Conservation (phyloP, 2,113 vertebrate species). For the Lampris incognitus region DNA sequence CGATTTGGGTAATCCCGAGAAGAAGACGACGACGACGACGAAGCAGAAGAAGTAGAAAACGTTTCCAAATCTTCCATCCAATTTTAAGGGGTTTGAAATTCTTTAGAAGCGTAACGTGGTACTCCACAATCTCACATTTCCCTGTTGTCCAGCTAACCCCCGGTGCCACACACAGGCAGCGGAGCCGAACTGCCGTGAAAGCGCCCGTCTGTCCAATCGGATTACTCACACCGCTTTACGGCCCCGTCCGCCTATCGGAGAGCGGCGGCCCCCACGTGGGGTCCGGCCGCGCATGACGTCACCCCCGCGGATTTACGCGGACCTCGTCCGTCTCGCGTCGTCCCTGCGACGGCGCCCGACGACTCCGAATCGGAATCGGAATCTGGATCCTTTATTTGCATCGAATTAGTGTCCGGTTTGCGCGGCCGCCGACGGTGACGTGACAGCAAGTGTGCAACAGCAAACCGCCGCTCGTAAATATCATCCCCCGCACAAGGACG, state of each 20-base stretch:
- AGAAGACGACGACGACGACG: background rate
- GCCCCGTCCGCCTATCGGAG: constrained; percentile 81
- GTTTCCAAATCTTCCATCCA: constrained; percentile 74
- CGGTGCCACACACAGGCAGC: constrained; percentile 90
- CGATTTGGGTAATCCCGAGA: constrained; percentile 65
- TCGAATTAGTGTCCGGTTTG: no score
- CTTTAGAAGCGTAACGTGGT: constrained; percentile 81
- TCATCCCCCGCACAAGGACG: constrained; percentile 32
- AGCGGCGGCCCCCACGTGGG: constrained; percentile 88
- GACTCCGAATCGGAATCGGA: no score
- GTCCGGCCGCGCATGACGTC: constrained; percentile 80
- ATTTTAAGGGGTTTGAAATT: constrained; percentile 70
- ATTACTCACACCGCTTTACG: constrained; percentile 76
- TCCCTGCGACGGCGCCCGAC: no score
- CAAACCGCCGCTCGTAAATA: constrained; percentile 9
- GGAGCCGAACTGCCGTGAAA: constrained; percentile 89
- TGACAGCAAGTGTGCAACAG: constrained; percentile 13
- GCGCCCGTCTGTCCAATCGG: constrained; percentile 86
- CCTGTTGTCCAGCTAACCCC: constrained; percentile 76
- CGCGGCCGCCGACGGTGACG: background rate
- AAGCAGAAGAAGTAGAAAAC: no score
- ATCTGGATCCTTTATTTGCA: no score
- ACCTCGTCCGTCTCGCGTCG: constrained; percentile 60
- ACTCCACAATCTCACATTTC: constrained; percentile 79
- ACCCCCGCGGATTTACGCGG: constrained; percentile 74